Evolutionary conservation across 2,888 invertebrate species (phyloP), one percentile per base, ranked within the genome.

Genomic region (Phania funesta): DNA sequence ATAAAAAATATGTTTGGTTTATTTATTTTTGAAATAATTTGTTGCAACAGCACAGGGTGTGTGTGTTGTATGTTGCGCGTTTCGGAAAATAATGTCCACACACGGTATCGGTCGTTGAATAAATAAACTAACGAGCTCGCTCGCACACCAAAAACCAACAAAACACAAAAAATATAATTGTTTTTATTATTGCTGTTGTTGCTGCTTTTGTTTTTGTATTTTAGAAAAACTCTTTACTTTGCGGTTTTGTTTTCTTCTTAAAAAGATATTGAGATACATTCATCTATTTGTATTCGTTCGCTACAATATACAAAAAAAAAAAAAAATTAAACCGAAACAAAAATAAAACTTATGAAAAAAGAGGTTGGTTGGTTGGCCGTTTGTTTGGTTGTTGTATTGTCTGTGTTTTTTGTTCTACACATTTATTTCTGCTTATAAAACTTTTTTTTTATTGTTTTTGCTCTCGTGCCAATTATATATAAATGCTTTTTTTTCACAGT

Each of bases 81-180:
- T 88, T 88, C 87, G 88, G 87, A 87, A 89, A 90, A 88, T 87
- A 90, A 88, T 90, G 90, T 90, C 90, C 90, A 89, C 89, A 88
- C 89, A 87, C 90, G 88, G 88, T 88, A 89, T 90, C 90, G 87
- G 88, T 89, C 90, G 89, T 88, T 88, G 90, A 90, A 90, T 90
- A 90, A 90, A 90, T 90, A 90, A 90, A 89, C 86, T 87, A 85
- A 85, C 84, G 75, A 84, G 71, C 71, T 80, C 64, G 71, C 71
- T 80, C 64, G 71, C 74, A 73, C 73, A 81, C 58, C 58, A 75
- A 79, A 70, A 71, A 62, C 65, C 70, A 80, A 75, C 50, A 77
- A 79, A 62, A 58, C 35, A 71, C 70, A 78, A 58, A 79, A 58
- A 54, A 75, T 22, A 54, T 41, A 44, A 16, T 16, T 1, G 16